Conservation (phyloP, 2,888 invertebrate genomes). For the Entomobrya multifasciata region DNA sequence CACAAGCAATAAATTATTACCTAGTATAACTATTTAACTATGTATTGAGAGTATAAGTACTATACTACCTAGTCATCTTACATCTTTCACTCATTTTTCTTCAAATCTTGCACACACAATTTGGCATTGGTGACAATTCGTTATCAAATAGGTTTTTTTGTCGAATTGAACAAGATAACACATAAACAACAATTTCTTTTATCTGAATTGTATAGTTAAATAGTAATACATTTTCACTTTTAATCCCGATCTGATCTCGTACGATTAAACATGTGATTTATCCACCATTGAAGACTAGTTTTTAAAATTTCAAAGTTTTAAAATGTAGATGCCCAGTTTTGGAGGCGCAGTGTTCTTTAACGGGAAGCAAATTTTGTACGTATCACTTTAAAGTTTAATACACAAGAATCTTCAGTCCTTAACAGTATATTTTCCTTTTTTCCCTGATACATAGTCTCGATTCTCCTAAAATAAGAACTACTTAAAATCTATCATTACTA, state of each 20-base stretch:
- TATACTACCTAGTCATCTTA: too few relatives aligned
- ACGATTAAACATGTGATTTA: not conserved
- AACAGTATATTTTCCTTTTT: not conserved
- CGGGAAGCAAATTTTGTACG: conserved; percentile 13
- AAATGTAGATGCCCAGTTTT: not conserved
- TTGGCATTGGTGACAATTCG: too few relatives aligned
- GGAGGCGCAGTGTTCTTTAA: not conserved
- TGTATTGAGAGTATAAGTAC: too few relatives aligned
- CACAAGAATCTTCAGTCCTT: conserved; percentile 30
- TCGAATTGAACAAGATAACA: too few relatives aligned
- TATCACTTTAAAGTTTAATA: conserved; percentile 16
- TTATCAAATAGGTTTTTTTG: too few relatives aligned
- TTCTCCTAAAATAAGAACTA: conserved; percentile 13
- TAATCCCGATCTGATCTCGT: not conserved
- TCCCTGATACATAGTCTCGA: conserved; percentile 14
- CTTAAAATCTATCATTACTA: not conserved
- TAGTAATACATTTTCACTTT: not conserved
- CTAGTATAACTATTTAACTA: too few relatives aligned
- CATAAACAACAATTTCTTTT: too few relatives aligned
- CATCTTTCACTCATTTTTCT: too few relatives aligned
- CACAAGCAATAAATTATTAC: too few relatives aligned
- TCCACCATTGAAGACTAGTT: conserved; percentile 37
- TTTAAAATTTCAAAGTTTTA: conserved; percentile 29
- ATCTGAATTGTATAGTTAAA: not conserved
- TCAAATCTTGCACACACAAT: too few relatives aligned